These are phyloP conservation scores for Catotricha subobsoleta DNA, from an alignment of 2,888 invertebrate species.

Conservation along the genomic window DNA sequence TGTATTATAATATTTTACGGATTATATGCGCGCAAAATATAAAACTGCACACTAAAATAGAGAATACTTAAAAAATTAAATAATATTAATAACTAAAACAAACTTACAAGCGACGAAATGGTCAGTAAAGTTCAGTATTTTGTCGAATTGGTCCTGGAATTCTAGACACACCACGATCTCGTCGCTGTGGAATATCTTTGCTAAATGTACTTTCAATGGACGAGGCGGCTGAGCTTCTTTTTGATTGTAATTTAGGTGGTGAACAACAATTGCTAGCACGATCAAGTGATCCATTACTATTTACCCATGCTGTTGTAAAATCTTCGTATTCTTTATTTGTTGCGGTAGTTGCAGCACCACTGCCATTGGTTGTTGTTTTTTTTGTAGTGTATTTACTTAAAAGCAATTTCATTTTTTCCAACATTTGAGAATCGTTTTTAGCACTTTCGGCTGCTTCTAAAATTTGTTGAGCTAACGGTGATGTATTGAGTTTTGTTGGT, in stretches of 20 bases:
- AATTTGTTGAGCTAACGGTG: constrained; percentile 51
- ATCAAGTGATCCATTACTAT: constrained; percentile 48
- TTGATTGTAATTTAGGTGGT: constrained; percentile 19
- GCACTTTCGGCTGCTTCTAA: constrained; percentile 49
- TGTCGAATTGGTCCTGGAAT: constrained; percentile 26
- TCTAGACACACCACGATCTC: constrained; percentile 24
- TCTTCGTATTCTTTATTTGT: constrained; percentile 39
- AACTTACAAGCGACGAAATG: background rate
- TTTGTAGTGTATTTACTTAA: constrained; percentile 37
- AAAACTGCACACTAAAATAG: background rate
- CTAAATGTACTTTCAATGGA: constrained; percentile 17
- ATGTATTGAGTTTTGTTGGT: constrained; percentile 29
- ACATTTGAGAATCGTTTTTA: constrained; percentile 53
- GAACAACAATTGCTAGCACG: constrained; percentile 31
- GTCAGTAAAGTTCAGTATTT: constrained; percentile 14
- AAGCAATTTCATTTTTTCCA: constrained; percentile 55
- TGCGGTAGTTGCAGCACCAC: constrained; percentile 1
- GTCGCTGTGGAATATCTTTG: constrained; percentile 10
- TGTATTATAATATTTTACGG: no score
- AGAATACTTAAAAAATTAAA: background rate
- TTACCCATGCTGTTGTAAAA: constrained; percentile 53
- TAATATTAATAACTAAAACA: background rate
- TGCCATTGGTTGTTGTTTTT: constrained; percentile 2
- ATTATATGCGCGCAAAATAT: no score
- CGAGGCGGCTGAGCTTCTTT: constrained; percentile 24